Evolutionary conservation across 2,113 vertebrate genomes (phyloP).

Genomic region (Psilopsiagon aymara): DNA sequence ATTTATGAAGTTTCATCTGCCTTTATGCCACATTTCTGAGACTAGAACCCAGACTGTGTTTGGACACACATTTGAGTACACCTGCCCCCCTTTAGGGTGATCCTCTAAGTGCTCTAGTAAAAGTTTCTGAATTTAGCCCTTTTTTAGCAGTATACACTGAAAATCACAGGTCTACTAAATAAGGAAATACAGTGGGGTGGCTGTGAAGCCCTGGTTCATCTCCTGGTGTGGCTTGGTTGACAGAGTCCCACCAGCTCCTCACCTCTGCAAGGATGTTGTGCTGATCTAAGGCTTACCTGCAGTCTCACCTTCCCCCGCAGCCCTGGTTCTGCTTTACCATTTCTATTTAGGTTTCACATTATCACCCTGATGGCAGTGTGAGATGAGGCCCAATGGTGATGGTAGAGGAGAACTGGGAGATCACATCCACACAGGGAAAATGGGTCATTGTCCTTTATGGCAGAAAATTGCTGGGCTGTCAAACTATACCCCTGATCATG

Average conservation of each 20-base stretch:
- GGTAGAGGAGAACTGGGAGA: neutral
- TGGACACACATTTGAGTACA: neutral
- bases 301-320: neutral
- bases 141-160: neutral
- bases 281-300: neutral
- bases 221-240: neutral
- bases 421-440: neutral
- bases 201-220: neutral
- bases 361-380: too few species aligned
- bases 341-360: neutral
- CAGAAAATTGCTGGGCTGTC: neutral
- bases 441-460: neutral
- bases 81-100: neutral
- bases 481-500: accelerated
- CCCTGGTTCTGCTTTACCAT: neutral
- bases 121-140: neutral
- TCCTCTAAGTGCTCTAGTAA: neutral
- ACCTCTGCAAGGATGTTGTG: neutral
- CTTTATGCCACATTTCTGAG: accelerated
- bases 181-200: neutral
- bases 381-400: neutral
- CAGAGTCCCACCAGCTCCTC: neutral
- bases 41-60: neutral
- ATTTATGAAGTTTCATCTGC: neutral
- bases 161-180: conserved; percentile 8